These are phyloP conservation scores for Aspidoscelis tigris DNA, from an alignment of 2,113 vertebrate genomes.

Conservation along the genomic window DNA sequence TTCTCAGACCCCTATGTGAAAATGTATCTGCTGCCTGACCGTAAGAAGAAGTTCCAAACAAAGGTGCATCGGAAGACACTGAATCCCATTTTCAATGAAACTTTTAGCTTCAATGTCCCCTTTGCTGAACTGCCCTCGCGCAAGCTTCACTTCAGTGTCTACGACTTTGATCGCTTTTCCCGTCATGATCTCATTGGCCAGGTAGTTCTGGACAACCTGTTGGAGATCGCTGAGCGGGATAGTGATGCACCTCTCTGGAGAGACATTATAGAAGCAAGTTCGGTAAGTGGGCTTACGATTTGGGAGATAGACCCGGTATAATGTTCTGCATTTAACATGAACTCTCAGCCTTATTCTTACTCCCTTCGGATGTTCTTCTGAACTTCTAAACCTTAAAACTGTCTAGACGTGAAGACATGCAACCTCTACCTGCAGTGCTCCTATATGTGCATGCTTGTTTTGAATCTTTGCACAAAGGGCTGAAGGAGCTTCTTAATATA, in stretches of 20 bases:
- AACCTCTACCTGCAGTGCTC: neutral
- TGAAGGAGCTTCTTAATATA: neutral
- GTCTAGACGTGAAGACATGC: neutral
- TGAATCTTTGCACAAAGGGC: neutral
- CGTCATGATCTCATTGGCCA: conserved; percentile 94
- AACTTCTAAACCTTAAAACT: neutral
- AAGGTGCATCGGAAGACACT: conserved; percentile 94
- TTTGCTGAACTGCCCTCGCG: conserved; percentile 89
- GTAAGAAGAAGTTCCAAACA: conserved; percentile 96
- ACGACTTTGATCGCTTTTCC: conserved; percentile 95
- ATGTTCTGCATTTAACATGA: too few relatives aligned
- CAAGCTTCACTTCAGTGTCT: conserved; percentile 93
- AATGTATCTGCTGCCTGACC: conserved; percentile 94
- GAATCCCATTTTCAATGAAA: conserved; percentile 94
- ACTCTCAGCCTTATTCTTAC: neutral
- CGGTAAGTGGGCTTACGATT: conserved; percentile 77
- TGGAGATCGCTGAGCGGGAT: conserved; percentile 91
- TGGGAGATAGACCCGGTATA: neutral
- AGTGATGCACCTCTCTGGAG: conserved; percentile 90
- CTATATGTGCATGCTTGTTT: neutral
- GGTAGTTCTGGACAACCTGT: conserved; percentile 93
- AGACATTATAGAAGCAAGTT: conserved; percentile 90
- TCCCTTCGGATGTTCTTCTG: neutral
- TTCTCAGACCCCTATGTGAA: conserved; percentile 95
- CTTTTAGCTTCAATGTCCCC: conserved; percentile 90